Evolutionary conservation across 2,888 invertebrate genomes (phyloP).

Genomic region (Melipona beecheii): DNA sequence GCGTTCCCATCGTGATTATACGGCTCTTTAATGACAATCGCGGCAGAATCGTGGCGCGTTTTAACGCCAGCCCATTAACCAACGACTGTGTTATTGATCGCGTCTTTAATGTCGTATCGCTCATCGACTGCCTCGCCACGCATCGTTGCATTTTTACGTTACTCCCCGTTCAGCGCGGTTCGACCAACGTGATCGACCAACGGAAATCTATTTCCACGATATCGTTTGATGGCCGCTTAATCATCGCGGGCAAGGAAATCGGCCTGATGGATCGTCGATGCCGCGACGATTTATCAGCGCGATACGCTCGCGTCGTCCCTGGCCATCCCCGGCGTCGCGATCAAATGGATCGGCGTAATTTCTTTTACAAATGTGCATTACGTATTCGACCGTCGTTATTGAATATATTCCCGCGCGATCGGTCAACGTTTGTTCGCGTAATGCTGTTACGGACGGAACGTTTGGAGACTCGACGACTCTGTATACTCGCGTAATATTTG

Average conservation of each 20-base stretch:
- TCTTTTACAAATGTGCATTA: slow-evolving; percentile 47
- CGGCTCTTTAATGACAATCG: slow-evolving; percentile 19
- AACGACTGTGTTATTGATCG: slow-evolving; percentile 45
- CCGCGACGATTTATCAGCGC: slow-evolving; percentile 77
- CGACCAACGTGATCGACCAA: not conserved
- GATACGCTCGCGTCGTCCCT: slow-evolving; percentile 58
- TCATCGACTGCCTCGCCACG: slow-evolving; percentile 8
- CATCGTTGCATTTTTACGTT: slow-evolving; percentile 27
- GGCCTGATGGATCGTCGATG: slow-evolving; percentile 76
- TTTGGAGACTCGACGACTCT: not conserved
- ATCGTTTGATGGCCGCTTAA: slow-evolving; percentile 41
- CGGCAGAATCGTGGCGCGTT: not conserved
- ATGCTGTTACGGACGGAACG: slow-evolving; percentile 14
- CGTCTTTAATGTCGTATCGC: slow-evolving; percentile 25
- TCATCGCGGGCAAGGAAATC: slow-evolving; percentile 65
- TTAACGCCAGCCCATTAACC: slow-evolving; percentile 28
- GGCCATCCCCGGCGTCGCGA: slow-evolving; percentile 30
- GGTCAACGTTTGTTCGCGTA: slow-evolving; percentile 4
- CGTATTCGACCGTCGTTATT: slow-evolving; percentile 36
- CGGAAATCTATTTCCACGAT: slow-evolving; percentile 45
- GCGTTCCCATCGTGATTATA: not conserved
- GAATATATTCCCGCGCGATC: slow-evolving; percentile 9
- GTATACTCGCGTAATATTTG: not conserved
- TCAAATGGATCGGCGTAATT: slow-evolving; percentile 52
- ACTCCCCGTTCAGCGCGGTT: not conserved